Conservation (phyloP, 2,888 invertebrate species). For the Tubulanus polymorphus region DNA sequence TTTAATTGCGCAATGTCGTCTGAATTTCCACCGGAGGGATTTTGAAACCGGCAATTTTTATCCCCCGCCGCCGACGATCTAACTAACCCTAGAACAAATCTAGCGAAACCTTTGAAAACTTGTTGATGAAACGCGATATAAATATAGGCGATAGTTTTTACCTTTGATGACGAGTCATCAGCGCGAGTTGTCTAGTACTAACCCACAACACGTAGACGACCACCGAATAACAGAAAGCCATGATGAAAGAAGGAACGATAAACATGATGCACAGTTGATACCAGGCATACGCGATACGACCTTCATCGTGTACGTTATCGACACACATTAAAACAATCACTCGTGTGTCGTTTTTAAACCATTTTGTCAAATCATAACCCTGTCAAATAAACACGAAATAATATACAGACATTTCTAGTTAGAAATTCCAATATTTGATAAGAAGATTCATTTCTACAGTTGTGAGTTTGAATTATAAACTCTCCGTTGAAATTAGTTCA, state of each 20-base stretch:
- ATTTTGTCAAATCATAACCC: conserved; percentile 30
- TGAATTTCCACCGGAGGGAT: too few relatives aligned
- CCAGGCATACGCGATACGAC: conserved; percentile 38
- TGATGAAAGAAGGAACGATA: conserved; percentile 48
- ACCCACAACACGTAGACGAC: conserved; percentile 55
- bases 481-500: too few relatives aligned
- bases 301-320: conserved; percentile 22
- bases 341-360: conserved; percentile 32
- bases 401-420: too few relatives aligned
- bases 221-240: conserved; percentile 52
- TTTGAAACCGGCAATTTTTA: too few relatives aligned
- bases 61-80: background rate
- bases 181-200: conserved; percentile 49
- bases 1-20: too few relatives aligned
- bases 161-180: conserved; percentile 28
- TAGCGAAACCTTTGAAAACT: background rate
- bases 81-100: background rate
- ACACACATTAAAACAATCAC: conserved; percentile 30
- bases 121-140: background rate
- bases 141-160: background rate
- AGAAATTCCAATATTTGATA: too few relatives aligned
- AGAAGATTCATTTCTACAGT: too few relatives aligned
- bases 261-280: conserved; percentile 53
- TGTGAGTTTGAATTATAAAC: too few relatives aligned
- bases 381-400: too few relatives aligned